Evolutionary conservation across 2,113 vertebrate species (phyloP).

Genomic region (Climacteris rufus): DNA sequence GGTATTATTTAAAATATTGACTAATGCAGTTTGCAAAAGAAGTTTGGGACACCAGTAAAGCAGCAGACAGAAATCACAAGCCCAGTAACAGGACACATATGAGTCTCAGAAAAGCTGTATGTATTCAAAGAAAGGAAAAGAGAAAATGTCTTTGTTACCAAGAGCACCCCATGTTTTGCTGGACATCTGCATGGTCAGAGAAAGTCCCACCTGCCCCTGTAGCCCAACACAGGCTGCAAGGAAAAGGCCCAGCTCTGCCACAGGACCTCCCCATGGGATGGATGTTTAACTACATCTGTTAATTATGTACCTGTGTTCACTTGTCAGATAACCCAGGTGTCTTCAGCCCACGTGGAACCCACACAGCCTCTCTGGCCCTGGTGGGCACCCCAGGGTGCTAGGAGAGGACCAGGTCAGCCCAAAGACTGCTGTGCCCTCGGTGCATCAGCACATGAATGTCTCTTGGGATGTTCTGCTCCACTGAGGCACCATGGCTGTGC

Average conservation of each 20-base stretch:
- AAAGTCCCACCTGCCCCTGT: neutral
- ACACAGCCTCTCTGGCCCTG: neutral
- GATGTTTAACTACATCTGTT: neutral
- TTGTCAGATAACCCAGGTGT: neutral
- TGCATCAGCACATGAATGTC: rapidly evolving
- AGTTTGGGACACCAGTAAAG: neutral
- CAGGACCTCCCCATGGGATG: rapidly evolving
- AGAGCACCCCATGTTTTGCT: neutral
- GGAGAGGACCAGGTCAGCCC: neutral
- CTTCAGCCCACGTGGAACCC: neutral
- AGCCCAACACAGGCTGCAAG: neutral
- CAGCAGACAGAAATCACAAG: neutral
- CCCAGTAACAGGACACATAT: too few species aligned
- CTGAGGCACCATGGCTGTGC: rapidly evolving
- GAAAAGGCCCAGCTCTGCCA: neutral
- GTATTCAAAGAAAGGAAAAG: neutral
- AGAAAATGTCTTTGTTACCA: neutral
- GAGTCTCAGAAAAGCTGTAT: neutral
- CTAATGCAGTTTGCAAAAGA: neutral
- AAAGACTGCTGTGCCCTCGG: neutral
- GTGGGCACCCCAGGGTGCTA: neutral
- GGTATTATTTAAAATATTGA: neutral
- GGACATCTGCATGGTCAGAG: neutral
- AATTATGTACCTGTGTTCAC: neutral
- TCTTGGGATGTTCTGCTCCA: neutral